phyloP scores from a whole-genome alignment of 2,113 vertebrate species.

The Labeo rohita region DNA sequence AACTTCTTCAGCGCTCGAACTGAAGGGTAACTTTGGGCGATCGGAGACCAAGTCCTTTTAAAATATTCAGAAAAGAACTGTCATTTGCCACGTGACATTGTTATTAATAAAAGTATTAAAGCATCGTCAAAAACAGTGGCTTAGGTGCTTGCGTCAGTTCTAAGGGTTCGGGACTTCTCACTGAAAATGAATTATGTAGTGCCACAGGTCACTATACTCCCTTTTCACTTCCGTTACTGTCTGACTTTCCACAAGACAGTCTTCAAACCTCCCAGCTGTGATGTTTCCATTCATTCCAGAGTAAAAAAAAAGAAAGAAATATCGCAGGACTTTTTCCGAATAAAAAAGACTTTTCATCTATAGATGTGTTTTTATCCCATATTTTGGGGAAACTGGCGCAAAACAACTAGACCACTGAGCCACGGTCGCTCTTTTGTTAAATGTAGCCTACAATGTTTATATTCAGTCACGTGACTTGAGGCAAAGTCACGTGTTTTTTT shows the following conservation, averaged over 20 bases:
- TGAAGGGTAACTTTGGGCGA: background rate
- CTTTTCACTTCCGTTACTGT: background rate
- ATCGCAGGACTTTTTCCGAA: no score
- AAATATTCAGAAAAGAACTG: background rate
- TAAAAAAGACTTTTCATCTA: no score
- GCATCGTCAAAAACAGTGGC: background rate
- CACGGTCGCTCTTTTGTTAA: no score
- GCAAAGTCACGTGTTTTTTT: background rate
- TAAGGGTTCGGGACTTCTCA: background rate
- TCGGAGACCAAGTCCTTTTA: background rate
- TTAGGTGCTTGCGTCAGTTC: background rate
- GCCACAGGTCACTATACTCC: background rate
- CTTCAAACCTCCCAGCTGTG: background rate
- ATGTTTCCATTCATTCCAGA: background rate
- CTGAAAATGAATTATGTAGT: background rate
- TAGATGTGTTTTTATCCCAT: no score
- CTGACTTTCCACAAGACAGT: background rate
- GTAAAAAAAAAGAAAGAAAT: no score
- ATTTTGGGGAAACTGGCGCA: no score
- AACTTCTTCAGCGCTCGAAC: background rate
- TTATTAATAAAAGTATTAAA: background rate
- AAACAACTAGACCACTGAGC: no score
- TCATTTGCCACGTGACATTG: background rate
- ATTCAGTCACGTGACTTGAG: background rate
- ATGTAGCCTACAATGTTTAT: no score